Conservation (phyloP, 1,140 invertebrate genomes). For the Nasonia giraulti region DNA sequence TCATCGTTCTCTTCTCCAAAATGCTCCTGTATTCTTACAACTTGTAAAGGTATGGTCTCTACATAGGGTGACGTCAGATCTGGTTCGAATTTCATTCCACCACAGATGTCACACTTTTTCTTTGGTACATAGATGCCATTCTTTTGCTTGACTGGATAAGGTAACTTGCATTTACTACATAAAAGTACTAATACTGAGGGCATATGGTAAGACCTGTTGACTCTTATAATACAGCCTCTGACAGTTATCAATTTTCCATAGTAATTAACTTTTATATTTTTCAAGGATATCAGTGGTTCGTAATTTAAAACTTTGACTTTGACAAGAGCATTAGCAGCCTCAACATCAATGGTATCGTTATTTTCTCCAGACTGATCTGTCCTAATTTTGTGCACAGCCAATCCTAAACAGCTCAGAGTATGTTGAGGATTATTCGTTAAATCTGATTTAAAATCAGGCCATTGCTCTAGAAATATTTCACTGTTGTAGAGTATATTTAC, state of each 20-base stretch:
- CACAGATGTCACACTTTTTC: slow-evolving; percentile 81
- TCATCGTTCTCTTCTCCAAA: slow-evolving; percentile 80
- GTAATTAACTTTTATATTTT: slow-evolving; percentile 85
- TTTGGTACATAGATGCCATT: slow-evolving; percentile 67
- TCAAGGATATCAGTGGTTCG: slow-evolving; percentile 80
- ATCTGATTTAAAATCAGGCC: slow-evolving; percentile 80
- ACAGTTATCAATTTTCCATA: slow-evolving; percentile 90
- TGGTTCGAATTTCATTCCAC: slow-evolving; percentile 80
- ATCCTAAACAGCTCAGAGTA: slow-evolving; percentile 80
- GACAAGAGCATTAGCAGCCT: slow-evolving; percentile 68
- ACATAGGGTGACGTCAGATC: slow-evolving; percentile 81
- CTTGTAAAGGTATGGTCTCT: slow-evolving; percentile 85
- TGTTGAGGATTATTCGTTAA: slow-evolving; percentile 79
- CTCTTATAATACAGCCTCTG: slow-evolving; percentile 90
- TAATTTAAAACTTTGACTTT: slow-evolving; percentile 83
- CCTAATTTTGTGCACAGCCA: slow-evolving; percentile 83
- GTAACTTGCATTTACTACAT: slow-evolving; percentile 72
- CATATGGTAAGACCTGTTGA: slow-evolving; percentile 84
- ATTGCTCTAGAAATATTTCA: slow-evolving; percentile 75
- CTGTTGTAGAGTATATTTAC: slow-evolving; percentile 78
- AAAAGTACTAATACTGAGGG: slow-evolving; percentile 87
- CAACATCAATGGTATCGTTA: slow-evolving; percentile 43
- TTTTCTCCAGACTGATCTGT: slow-evolving; percentile 20
- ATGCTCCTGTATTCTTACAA: slow-evolving; percentile 87
- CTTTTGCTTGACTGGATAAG: slow-evolving; percentile 62